Conservation (phyloP, 2,113 vertebrate species). For the Aphelocoma coerulescens region DNA sequence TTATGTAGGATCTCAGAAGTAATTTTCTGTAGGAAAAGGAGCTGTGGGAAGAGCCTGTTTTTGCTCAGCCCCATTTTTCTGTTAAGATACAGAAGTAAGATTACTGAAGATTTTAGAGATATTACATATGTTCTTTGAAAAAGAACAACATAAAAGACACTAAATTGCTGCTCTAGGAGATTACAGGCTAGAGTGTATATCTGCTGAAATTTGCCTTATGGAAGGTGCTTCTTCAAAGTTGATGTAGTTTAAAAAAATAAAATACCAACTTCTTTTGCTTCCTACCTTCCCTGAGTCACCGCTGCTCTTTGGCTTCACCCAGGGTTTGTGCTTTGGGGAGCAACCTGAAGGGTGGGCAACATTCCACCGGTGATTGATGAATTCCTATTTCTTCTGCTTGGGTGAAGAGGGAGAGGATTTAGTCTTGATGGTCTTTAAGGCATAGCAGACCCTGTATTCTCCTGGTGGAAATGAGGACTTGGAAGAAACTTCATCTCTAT, state of each 20-base stretch:
- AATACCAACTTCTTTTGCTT: neutral
- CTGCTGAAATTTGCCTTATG: neutral
- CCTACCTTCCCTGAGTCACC: neutral
- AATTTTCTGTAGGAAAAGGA: neutral
- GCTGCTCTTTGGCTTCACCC: neutral
- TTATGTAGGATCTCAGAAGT: neutral
- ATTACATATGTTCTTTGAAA: neutral
- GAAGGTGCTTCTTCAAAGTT: neutral
- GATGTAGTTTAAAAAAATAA: neutral
- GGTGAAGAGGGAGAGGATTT: neutral
- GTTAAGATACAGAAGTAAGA: neutral
- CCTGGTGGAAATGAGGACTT: neutral
- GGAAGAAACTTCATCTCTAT: neutral
- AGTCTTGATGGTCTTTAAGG: neutral
- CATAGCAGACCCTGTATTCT: neutral
- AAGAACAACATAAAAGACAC: neutral
- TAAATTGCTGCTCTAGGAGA: constrained; percentile 3
- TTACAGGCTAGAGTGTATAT: neutral
- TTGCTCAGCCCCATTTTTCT: neutral
- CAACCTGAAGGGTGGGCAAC: neutral
- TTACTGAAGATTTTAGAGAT: constrained; percentile 16
- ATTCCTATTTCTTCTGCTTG: neutral
- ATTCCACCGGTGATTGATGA: neutral
- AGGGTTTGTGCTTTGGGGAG: neutral
- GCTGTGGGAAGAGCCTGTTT: neutral